Base-by-base conservation (phyloP, 2,797 vertebrate species). In the Helostoma temminkii region DNA sequence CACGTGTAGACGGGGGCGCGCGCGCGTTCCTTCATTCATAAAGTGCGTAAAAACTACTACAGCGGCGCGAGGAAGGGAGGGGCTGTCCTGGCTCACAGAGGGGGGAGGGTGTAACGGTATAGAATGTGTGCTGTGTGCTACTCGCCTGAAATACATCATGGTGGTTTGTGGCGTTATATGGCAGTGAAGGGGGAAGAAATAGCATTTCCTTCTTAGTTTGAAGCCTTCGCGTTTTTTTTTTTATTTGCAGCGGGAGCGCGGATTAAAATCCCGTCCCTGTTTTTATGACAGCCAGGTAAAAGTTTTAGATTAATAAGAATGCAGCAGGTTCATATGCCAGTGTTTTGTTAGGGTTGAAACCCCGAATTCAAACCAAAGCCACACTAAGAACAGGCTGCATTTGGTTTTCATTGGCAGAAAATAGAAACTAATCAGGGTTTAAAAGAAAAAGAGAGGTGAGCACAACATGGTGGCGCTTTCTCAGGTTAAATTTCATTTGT, bases 21-120 rank as follows among this genome's bases (percentile, higher is more conserved):
- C 80, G 86, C 82, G 78, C 86, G 79, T 75, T 61, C 60, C 82
- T 92, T 81, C 92, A 93, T 93, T 94, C 92, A 94, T 92, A 91
- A 93, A 93, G 90, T 88, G 81, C 72, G 75, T 80, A 74, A 84
- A 85, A 59, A 66, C 85, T 80, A 84, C 91, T 92, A 91, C 84
- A 82, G 79, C 80, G 62, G 80, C 82, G 80, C 75, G 86, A 82
- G 86, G 61, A 82, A 68, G 86, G 78, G 82, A 75, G 42, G 82
- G 81, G 71, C 78, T 4, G 64, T 4, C 9, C 4, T 6, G 26
- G 26, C 24, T n/a, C 25, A 39, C 2, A 46, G n/a, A 41, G 22
- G 68, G 57, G 32, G 58, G 60, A 43, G 73, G 67, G 63, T 58
- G 34, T 43, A 25, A 59, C 56, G 21, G 54, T 78, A 85, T 81